These are phyloP conservation scores for Digitonthophagus gazella DNA, from an alignment of 2,888 invertebrate species.

Conservation along the genomic window DNA sequence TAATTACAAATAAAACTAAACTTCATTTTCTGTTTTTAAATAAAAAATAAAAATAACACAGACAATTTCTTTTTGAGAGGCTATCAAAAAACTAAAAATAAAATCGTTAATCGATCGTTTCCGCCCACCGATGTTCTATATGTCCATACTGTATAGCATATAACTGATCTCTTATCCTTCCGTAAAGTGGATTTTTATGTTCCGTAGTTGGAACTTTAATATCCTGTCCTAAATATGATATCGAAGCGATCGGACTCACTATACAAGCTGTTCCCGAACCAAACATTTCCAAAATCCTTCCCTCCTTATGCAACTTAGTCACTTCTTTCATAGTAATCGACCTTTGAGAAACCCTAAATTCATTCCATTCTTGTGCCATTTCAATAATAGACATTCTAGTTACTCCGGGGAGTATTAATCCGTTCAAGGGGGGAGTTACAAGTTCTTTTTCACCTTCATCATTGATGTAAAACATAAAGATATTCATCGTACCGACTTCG, in stretches of 20 bases:
- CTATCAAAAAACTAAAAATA: too few species aligned
- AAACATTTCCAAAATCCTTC: conserved; percentile 92
- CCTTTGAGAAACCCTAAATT: conserved; percentile 79
- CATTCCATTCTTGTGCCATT: conserved; percentile 79
- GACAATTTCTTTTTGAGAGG: too few species aligned
- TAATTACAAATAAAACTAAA: too few species aligned
- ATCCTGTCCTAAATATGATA: conserved; percentile 71
- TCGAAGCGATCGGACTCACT: conserved; percentile 86
- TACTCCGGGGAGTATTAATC: conserved; percentile 93
- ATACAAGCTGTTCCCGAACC: conserved; percentile 98
- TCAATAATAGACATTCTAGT: conserved; percentile 85
- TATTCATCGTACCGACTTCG: conserved; percentile 98
- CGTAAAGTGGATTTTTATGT: conserved; percentile 71
- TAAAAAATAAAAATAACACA: too few species aligned
- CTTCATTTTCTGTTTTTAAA: too few species aligned
- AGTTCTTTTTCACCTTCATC: conserved; percentile 90
- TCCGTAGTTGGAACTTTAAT: conserved; percentile 72
- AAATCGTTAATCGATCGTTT: conserved; percentile 30
- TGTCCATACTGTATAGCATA: conserved; percentile 89
- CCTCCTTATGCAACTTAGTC: conserved; percentile 68
- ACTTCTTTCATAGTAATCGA: conserved; percentile 83
- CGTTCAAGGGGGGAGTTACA: conserved; percentile 89
- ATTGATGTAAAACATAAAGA: conserved; percentile 85
- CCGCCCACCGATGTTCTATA: conserved; percentile 77
- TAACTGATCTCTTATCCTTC: conserved; percentile 71